Evolutionary conservation across 2,797 vertebrate genomes (phyloP).

Genomic region (Pelobates cultripes): DNA sequence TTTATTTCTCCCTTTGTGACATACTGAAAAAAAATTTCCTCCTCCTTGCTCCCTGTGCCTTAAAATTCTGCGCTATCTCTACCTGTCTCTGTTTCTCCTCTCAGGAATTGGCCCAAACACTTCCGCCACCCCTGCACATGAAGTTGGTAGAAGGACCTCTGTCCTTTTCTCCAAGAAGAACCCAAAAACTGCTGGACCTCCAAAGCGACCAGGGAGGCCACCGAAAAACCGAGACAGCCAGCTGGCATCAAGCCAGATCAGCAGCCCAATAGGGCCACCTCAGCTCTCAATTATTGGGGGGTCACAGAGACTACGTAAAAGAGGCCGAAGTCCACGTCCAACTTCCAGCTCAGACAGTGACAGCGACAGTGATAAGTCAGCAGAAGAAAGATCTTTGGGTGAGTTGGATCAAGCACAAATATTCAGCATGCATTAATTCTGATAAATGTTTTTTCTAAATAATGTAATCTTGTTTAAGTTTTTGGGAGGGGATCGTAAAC

Average conservation of each 20-base stretch:
- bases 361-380: constrained; percentile 91
- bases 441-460: too few relatives aligned
- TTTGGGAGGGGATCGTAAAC: too few relatives aligned
- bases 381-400: constrained; percentile 89
- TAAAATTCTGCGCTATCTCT: constrained; percentile 45
- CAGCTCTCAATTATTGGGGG: constrained; percentile 86
- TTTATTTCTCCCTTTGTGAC: constrained; percentile 9
- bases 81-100: constrained; percentile 53
- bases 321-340: constrained; percentile 88
- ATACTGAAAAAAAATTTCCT: background rate
- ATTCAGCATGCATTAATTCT: too few relatives aligned
- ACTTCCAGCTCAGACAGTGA: constrained; percentile 96
- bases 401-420: constrained; percentile 55
- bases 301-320: constrained; percentile 84
- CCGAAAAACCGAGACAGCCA: constrained; percentile 94
- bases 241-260: constrained; percentile 74
- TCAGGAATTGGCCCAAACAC: constrained; percentile 84
- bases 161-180: constrained; percentile 99
- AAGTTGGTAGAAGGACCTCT: constrained; percentile 95
- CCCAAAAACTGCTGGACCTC: constrained; percentile 90
- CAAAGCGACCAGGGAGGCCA: constrained; percentile 94
- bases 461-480: too few relatives aligned
- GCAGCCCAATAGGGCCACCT: constrained; percentile 89
- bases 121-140: constrained; percentile 88
- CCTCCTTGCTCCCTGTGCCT: constrained; percentile 10